Percentiles rank a stretch among this genome's conserved stretches.
phyloP scores from a whole-genome alignment of 2,113 vertebrate genomes.

The Hippopotamus amphibius region DNA sequence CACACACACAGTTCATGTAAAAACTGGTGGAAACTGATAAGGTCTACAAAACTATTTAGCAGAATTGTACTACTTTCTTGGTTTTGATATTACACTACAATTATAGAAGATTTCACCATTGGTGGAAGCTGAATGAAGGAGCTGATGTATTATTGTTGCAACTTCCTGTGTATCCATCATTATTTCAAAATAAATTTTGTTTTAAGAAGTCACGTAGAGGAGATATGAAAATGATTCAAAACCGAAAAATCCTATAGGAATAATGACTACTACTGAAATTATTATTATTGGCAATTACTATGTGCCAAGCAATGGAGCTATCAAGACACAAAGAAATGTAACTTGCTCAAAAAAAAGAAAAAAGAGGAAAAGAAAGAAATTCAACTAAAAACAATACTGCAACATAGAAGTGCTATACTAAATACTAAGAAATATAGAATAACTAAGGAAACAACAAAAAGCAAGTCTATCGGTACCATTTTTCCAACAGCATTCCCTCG shows the following conservation, averaged over 20 bases:
- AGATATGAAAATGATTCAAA: neutral
- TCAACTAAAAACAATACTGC: neutral
- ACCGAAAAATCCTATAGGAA: neutral
- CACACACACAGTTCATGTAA: neutral
- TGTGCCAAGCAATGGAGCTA: neutral
- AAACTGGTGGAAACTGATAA: neutral
- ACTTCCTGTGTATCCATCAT: neutral
- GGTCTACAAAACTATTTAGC: neutral
- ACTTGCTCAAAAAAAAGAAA: neutral
- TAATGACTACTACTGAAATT: neutral
- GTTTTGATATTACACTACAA: neutral
- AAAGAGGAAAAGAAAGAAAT: neutral
- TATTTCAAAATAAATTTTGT: conserved; percentile 6
- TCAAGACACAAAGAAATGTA: neutral
- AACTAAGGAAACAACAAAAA: conserved; percentile 19
- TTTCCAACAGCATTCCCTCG: neutral
- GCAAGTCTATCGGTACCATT: neutral
- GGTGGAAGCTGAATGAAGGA: neutral
- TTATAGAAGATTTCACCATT: neutral
- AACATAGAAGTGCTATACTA: neutral
- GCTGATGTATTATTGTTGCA: neutral
- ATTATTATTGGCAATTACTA: neutral
- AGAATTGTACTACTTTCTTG: neutral
- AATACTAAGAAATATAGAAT: neutral
- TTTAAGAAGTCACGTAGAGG: neutral